Percentiles rank a stretch among this genome's conserved stretches.
Evolutionary conservation across 2,888 invertebrate species (phyloP).

Genomic region (Rhyacophila evoluta): DNA sequence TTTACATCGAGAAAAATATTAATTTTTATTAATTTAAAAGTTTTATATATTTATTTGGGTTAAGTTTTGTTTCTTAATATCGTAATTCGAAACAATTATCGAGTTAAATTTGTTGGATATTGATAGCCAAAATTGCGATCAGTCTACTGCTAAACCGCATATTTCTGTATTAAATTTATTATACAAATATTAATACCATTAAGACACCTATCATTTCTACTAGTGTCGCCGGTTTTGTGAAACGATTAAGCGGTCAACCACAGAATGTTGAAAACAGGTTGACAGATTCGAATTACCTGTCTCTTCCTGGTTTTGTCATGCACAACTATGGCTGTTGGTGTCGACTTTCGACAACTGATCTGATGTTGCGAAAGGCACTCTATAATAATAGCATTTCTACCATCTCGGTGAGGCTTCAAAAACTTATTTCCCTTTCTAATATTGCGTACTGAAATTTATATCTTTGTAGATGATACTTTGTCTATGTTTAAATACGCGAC

Average conservation of each 20-base stretch:
- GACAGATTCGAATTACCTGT: conserved; percentile 2
- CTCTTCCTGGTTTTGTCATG: conserved; percentile 1
- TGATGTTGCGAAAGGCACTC: neutral
- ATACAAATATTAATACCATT: neutral
- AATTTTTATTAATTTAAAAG: no score
- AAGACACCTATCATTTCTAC: neutral
- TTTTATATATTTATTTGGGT: no score
- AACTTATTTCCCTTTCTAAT: neutral
- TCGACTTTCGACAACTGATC: neutral
- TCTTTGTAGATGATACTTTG: no score
- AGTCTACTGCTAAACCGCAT: neutral
- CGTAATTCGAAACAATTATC: no score
- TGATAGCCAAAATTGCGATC: no score
- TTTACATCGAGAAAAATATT: no score
- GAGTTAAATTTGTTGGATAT: no score
- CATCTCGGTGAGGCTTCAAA: neutral
- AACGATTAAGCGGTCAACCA: conserved; percentile 20
- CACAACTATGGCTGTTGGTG: neutral
- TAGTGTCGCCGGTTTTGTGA: conserved; percentile 10
- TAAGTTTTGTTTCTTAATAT: no score
- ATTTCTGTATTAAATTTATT: neutral
- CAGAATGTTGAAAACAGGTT: conserved; percentile 18
- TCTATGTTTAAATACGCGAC: no score
- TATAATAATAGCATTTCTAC: neutral
- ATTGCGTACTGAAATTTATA: neutral